Evolutionary conservation across 2,113 vertebrate genomes (phyloP).

Genomic region (Dromiciops gliroides): DNA sequence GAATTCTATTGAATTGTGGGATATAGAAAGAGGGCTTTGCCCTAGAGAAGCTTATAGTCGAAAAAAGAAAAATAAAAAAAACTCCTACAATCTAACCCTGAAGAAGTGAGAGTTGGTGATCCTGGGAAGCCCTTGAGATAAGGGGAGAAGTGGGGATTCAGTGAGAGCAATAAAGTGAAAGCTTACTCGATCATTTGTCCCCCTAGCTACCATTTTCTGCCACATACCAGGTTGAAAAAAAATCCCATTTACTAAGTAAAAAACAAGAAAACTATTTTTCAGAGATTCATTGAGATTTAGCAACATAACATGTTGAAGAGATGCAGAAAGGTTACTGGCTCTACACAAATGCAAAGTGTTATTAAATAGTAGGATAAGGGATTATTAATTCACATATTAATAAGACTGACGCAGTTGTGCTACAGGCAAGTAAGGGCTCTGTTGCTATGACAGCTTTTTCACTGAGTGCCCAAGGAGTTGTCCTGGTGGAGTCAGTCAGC

Average conservation of each 20-base stretch:
- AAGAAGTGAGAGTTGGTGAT: neutral
- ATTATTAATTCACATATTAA: neutral
- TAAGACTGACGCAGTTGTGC: neutral
- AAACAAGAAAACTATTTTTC: neutral
- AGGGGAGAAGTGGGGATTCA: neutral
- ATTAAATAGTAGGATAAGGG: neutral
- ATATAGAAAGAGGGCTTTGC: neutral
- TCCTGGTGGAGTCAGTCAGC: no score
- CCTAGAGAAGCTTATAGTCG: neutral
- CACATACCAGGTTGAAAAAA: neutral
- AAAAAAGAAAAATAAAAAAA: neutral
- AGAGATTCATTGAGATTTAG: neutral
- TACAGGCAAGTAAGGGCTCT: neutral
- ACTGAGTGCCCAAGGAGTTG: neutral
- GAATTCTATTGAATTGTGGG: neutral
- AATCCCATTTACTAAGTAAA: neutral
- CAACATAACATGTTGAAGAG: neutral
- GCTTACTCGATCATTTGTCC: neutral
- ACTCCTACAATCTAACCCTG: neutral
- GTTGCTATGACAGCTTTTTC: neutral
- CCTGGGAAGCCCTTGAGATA: neutral
- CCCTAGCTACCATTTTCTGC: neutral
- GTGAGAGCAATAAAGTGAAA: neutral
- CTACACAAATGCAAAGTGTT: neutral
- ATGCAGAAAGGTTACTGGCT: neutral